Evolutionary conservation across 2,888 invertebrate species (phyloP), one percentile per base, ranked within the genome.

Genomic region (Tenthredo amoena): DNA sequence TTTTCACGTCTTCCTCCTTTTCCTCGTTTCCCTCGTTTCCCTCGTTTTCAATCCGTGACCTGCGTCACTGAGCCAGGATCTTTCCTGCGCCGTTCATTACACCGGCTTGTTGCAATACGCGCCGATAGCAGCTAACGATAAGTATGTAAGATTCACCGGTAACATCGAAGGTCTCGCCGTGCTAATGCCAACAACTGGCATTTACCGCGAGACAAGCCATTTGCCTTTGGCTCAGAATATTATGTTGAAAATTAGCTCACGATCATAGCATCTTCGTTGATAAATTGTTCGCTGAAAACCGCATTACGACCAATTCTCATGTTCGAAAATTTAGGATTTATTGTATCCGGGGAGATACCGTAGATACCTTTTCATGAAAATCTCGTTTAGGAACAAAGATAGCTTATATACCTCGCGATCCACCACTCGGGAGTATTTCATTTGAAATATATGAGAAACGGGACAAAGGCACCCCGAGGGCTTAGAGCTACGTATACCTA

Each of bases 171-270:
- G 93, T 93, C 92, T 92, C 89, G 88, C 84, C 86, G 88, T 89
- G 89, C 88, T 93, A 93, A 93, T 93, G 92, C 93, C 93, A 93
- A 93, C 93, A 91, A 91, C 93, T 92, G 93, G 93, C 93, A 93
- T 93, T 93, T 93, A 92, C 92, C 88, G 90, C 81, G 37, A 34
- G 62, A 77, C 77, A 21, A 81, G 62, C 81, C 62, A 81, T 81
- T 81, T 81, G 62, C 62, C 81, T 81, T 62, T 81, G 34, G 26
- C 40, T 62, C 15, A 21, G 37, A 21, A 40, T 62, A 5, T 34
- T 50, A 31, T 40, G 34, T 37, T 81, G 81, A 26, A 81, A 81
- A 81, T 81, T 37, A 81, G 81, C 81, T 81, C 81, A 40, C 18
- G 50, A 62, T 79, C 79, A 37, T 9, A 2, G 15, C 58, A 58